These are phyloP conservation scores for Chrosomus eos DNA, from an alignment of 2,797 vertebrate species.

Conservation along the genomic window DNA sequence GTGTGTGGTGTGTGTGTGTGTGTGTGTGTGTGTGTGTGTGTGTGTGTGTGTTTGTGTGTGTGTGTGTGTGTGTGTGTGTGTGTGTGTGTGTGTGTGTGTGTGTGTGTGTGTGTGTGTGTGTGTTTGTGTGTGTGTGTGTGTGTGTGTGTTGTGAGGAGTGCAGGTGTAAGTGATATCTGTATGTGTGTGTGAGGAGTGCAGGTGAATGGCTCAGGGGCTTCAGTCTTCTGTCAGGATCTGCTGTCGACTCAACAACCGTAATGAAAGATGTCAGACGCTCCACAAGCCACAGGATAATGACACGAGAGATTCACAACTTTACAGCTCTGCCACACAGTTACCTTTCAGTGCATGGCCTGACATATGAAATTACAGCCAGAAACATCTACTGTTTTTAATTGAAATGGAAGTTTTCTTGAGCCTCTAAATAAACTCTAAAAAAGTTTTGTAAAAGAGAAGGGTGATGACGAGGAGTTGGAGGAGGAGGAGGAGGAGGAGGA, in stretches of 20 bases:
- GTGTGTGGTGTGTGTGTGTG: too few relatives aligned
- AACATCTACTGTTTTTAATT: too few relatives aligned
- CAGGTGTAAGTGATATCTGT: neutral
- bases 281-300: neutral
- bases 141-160: neutral
- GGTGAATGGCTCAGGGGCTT: constrained; percentile 23
- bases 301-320: neutral
- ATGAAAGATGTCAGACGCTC: neutral
- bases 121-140: too few relatives aligned
- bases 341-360: neutral
- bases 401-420: too few relatives aligned
- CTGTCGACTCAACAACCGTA: neutral
- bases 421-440: too few relatives aligned
- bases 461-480: too few relatives aligned
- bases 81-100: neutral
- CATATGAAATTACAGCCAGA: neutral
- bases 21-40: neutral
- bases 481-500: too few relatives aligned
- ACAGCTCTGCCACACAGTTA: neutral
- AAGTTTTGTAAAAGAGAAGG: neutral
- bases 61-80: neutral
- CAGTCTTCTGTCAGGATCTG: neutral
- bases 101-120: neutral
- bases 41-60: neutral
- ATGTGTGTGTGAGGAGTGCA: neutral